Evolutionary conservation across 2,888 invertebrate genomes (phyloP), one percentile per base, ranked within the genome.

Genomic region (Sphaerophoria taeniata): DNA sequence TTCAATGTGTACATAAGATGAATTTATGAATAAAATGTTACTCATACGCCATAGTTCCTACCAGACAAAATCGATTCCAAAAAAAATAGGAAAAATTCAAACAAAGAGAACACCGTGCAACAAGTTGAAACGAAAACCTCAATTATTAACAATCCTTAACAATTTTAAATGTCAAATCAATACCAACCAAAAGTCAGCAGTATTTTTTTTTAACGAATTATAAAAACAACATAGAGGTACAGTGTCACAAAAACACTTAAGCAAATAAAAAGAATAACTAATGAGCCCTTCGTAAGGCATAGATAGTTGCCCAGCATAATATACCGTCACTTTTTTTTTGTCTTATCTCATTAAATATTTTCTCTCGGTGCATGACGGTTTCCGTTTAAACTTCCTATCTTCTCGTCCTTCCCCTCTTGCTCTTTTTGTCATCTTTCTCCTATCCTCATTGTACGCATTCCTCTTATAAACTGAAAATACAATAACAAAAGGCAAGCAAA

Each of bases 311-410:
- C 43, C 11, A 4, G 3, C 6, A 34, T 11, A 31, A 14, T 24
- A 24, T 24, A 24, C 3, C 9, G 11, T 0, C 43, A 11, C 3
- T 7, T 11, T 34, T 16, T 31, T 49, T 45, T 12, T 1, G 31
- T 43, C 33, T 9, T 43, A 73, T 39, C 72, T 58, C n/a, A 60
- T 55, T 47, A 53, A 75, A 72, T 39, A 53, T 49, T 84, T 84
- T 84, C 47, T 67, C 67, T 34, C 71, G 14, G 84, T 84, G 84
- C 65, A 74, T 75, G 51, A 53, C 34, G 31, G 24, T 60, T 12
- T 49, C 65, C 47, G 36, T 47, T 7, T 34, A 39, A 61, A n/a
- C 33, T 49, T 43, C 43, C 9, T n/a, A 53, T 67, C 51, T n/a
- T 24, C 24, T 24, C 24, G 24, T 24, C 14, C 12, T n/a, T 34